Evolutionary conservation across 2,888 invertebrate genomes (phyloP).

Genomic region (Xestia xanthographa): DNA sequence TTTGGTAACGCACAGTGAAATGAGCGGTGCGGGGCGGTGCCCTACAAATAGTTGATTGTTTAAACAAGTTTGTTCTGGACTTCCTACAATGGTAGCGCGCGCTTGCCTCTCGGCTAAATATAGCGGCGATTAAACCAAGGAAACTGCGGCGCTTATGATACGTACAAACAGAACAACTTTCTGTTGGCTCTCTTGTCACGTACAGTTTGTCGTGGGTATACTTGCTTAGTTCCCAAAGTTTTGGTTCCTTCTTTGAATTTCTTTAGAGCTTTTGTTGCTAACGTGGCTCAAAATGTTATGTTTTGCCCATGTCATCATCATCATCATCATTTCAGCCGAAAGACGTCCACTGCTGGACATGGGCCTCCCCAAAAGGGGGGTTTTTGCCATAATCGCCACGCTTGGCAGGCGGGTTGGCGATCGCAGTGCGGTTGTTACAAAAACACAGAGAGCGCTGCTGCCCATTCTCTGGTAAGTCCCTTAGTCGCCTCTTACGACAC

Average conservation of each 20-base stretch:
- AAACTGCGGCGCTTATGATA: slow-evolving; percentile 43
- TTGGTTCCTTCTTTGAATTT: not conserved
- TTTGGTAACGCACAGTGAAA: slow-evolving; percentile 48
- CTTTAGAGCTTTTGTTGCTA: not conserved
- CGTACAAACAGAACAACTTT: slow-evolving; percentile 44
- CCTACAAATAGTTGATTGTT: slow-evolving; percentile 63
- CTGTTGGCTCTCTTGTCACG: slow-evolving; percentile 21
- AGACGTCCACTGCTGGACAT: too few species aligned
- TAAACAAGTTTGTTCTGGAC: slow-evolving; percentile 53
- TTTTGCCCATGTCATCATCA: not conserved
- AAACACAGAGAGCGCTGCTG: too few species aligned
- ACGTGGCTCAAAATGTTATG: not conserved
- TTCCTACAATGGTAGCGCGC: slow-evolving; percentile 45
- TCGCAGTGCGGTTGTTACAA: too few species aligned
- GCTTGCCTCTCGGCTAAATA: slow-evolving; percentile 41
- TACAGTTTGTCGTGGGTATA: not conserved
- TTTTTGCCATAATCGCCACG: too few species aligned
- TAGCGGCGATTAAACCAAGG: slow-evolving; percentile 42
- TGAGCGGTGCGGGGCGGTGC: slow-evolving; percentile 18
- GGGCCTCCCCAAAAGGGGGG: too few species aligned
- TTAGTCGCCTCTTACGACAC: too few species aligned
- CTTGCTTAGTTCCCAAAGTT: not conserved
- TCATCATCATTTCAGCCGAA: too few species aligned
- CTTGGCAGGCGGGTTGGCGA: too few species aligned
- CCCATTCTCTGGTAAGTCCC: too few species aligned